Percentiles rank a stretch among this genome's conserved stretches.
These are phyloP conservation scores for Tetrapedia diversipes DNA, from an alignment of 2,888 invertebrate species.

Conservation along the genomic window DNA sequence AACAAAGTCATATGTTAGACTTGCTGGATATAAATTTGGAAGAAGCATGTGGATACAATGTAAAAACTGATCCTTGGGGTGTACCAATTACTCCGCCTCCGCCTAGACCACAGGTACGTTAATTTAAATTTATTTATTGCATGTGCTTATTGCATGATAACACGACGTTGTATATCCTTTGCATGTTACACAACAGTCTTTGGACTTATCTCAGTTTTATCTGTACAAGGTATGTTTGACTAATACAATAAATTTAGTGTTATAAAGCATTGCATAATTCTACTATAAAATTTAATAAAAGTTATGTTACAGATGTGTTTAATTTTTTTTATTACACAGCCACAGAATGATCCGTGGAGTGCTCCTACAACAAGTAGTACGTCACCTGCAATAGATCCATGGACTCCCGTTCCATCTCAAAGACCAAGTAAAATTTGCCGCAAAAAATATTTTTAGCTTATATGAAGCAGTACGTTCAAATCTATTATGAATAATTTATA, in stretches of 20 bases:
- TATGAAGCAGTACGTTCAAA: background rate
- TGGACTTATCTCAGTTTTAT: constrained; percentile 78
- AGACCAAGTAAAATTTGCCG: constrained; percentile 76
- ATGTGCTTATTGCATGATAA: constrained; percentile 65
- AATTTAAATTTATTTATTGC: background rate
- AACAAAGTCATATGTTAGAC: constrained; percentile 91
- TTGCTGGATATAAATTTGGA: constrained; percentile 92
- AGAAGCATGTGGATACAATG: constrained; percentile 84
- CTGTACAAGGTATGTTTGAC: constrained; percentile 59
- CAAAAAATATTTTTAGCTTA: background rate
- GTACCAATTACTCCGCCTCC: constrained; percentile 84
- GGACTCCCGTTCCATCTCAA: constrained; percentile 84
- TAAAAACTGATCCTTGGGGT: constrained; percentile 90
- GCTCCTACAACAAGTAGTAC: constrained; percentile 82
- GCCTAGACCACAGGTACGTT: constrained; percentile 85
- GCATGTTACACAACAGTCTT: constrained; percentile 73
- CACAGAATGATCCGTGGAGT: constrained; percentile 87
- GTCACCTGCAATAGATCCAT: constrained; percentile 85
- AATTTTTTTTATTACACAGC: constrained; percentile 74
- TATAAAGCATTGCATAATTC: constrained; percentile 1
- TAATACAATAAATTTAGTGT: constrained; percentile 3
- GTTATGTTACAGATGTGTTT: background rate
- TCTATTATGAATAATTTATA: constrained; percentile 1
- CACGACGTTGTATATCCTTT: constrained; percentile 46
- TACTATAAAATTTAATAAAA: background rate